phyloP scores from a whole-genome alignment of 2,113 vertebrate species.

The Epinephelus moara region DNA sequence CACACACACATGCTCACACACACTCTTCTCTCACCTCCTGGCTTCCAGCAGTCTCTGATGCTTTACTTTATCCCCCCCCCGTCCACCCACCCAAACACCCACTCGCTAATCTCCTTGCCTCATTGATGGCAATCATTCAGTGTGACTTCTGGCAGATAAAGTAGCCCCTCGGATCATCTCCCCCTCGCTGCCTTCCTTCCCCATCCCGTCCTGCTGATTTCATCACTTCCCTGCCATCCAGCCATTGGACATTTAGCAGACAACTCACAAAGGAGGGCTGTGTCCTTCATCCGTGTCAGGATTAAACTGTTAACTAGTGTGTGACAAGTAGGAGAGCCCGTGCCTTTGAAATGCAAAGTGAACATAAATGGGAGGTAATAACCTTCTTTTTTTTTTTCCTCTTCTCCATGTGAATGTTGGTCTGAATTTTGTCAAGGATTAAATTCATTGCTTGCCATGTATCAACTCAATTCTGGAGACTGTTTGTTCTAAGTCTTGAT shows the following conservation, averaged over 20 bases:
- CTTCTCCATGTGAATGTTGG: constrained; percentile 46
- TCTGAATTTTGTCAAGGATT: constrained; percentile 63
- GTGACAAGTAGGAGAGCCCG: constrained; percentile 66
- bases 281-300: constrained; percentile 59
- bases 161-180: constrained; percentile 52
- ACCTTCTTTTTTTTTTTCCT: constrained; percentile 40
- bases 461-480: constrained; percentile 47
- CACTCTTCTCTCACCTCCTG: constrained; percentile 45
- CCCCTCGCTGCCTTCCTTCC: constrained; percentile 9
- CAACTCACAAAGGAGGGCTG: constrained; percentile 55
- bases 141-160: constrained; percentile 70
- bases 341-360: constrained; percentile 80
- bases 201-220: constrained; percentile 63
- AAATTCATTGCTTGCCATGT: constrained; percentile 44
- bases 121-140: constrained; percentile 65
- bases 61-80: constrained; percentile 40
- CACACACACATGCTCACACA: constrained; percentile 14
- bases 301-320: constrained; percentile 78
- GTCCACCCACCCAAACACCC: constrained; percentile 61
- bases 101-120: constrained; percentile 63
- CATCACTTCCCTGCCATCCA: constrained; percentile 47
- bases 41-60: constrained; percentile 39
- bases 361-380: constrained; percentile 70
- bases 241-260: constrained; percentile 56
- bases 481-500: constrained; percentile 59